Percentiles rank a stretch among this genome's conserved stretches.
Conservation (phyloP, 2,888 invertebrate species). For the Germaria angustata region DNA sequence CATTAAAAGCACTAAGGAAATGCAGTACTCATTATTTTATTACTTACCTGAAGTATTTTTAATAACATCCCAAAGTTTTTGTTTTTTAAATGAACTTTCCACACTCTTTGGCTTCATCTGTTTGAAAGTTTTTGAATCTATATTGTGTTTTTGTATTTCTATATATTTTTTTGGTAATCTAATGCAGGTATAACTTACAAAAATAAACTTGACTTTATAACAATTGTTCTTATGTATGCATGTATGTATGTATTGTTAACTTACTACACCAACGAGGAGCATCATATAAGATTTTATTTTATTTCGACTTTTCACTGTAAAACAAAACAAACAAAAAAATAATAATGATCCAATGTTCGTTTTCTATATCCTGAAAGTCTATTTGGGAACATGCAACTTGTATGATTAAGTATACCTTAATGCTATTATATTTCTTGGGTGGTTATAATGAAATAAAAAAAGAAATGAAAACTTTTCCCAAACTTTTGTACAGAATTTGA, state of each 20-base stretch:
- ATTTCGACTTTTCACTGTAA: too few relatives aligned
- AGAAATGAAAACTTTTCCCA: too few relatives aligned
- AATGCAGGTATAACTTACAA: slow-evolving; percentile 45
- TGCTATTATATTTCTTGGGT: too few relatives aligned
- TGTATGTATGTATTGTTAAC: not conserved
- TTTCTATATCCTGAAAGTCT: too few relatives aligned
- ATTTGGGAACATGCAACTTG: too few relatives aligned
- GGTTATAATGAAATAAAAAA: too few relatives aligned
- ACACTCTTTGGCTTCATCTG: slow-evolving; percentile 31
- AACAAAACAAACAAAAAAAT: too few relatives aligned
- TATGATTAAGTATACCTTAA: too few relatives aligned
- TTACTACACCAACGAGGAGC: not conserved
- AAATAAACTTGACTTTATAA: slow-evolving; percentile 27
- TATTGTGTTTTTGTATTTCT: not conserved
- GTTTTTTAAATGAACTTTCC: slow-evolving; percentile 2
- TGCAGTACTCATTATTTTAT: not conserved
- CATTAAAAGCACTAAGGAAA: not conserved
- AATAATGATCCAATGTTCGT: too few relatives aligned
- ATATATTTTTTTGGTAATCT: not conserved
- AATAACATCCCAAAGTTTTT: slow-evolving; percentile 21
- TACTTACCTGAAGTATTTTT: not conserved
- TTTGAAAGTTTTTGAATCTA: slow-evolving; percentile 26
- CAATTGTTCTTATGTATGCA: slow-evolving; percentile 21
- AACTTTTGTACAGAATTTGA: too few relatives aligned
- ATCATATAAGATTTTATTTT: too few relatives aligned